Conservation (phyloP, 2,797 vertebrate species). For the Antrozous pallidus region DNA sequence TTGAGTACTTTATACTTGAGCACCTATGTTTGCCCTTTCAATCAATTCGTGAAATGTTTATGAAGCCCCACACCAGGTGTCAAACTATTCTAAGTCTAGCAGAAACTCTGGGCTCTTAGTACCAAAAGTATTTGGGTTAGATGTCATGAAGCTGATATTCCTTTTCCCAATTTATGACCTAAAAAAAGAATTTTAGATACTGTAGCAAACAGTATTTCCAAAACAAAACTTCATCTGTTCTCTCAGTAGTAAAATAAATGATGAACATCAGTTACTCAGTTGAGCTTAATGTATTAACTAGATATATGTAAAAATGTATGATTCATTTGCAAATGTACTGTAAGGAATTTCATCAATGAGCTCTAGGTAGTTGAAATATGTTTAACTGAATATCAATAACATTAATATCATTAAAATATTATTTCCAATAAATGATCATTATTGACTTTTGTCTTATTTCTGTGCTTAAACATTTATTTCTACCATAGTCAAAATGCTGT, state of each 20-base stretch:
- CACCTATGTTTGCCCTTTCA: not conserved
- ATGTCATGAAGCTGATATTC: not conserved
- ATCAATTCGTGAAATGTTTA: not conserved
- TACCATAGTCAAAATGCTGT: not conserved
- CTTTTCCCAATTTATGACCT: not conserved
- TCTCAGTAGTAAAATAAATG: not conserved
- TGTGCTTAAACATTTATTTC: not conserved
- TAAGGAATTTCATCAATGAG: not conserved
- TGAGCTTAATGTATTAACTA: not conserved
- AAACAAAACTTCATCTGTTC: not conserved
- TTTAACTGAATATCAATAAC: not conserved
- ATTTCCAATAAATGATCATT: not conserved
- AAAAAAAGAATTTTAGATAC: not conserved
- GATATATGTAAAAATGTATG: not conserved
- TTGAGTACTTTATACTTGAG: not conserved
- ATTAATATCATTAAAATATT: not conserved
- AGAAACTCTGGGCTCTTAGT: not conserved
- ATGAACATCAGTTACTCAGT: not conserved
- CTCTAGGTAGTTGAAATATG: not conserved
- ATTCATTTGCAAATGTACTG: not conserved
- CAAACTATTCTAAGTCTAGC: not conserved
- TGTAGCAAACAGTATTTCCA: not conserved
- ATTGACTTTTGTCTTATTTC: not conserved
- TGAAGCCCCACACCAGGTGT: not conserved
- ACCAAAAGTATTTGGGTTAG: not conserved